phyloP scores from a whole-genome alignment of 2,797 vertebrate genomes.

The Acanthurus tractus region DNA sequence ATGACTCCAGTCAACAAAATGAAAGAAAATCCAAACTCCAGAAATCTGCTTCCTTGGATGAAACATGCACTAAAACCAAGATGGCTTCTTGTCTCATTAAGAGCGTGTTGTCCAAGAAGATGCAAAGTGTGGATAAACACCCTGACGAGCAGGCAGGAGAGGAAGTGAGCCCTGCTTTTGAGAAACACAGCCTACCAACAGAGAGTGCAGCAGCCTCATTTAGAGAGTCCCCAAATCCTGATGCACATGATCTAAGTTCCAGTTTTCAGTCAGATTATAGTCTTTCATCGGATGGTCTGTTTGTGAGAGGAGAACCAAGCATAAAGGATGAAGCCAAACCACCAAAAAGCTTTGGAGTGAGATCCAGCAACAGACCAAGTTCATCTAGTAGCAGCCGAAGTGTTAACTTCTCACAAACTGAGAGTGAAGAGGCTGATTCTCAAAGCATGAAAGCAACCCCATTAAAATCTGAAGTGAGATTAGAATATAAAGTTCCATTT shows the following conservation, averaged over 20 bases:
- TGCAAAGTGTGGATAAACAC: constrained; percentile 84
- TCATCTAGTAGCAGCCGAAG: constrained; percentile 75
- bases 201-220: constrained; percentile 32
- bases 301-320: constrained; percentile 61
- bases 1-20: constrained; percentile 55
- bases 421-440: constrained; percentile 63
- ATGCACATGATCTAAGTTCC: constrained; percentile 64
- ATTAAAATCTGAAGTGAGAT: constrained; percentile 66
- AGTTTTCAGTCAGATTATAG: constrained; percentile 75
- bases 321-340: constrained; percentile 57
- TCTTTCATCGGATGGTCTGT: constrained; percentile 71
- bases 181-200: constrained; percentile 52
- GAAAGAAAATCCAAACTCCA: constrained; percentile 83
- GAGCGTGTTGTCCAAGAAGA: constrained; percentile 92
- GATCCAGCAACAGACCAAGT: constrained; percentile 74
- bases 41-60: constrained; percentile 90
- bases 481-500: constrained; percentile 68
- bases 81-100: constrained; percentile 92
- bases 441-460: constrained; percentile 47
- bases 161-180: constrained; percentile 47
- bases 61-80: constrained; percentile 86
- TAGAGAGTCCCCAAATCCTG: constrained; percentile 63
- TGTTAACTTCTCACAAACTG: constrained; percentile 67
- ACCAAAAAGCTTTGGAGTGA: constrained; percentile 56
- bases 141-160: constrained; percentile 58